Percentiles rank a stretch among this genome's conserved stretches.
phyloP scores from a whole-genome alignment of 2,113 vertebrate species.

The Copsychus sechellarum region DNA sequence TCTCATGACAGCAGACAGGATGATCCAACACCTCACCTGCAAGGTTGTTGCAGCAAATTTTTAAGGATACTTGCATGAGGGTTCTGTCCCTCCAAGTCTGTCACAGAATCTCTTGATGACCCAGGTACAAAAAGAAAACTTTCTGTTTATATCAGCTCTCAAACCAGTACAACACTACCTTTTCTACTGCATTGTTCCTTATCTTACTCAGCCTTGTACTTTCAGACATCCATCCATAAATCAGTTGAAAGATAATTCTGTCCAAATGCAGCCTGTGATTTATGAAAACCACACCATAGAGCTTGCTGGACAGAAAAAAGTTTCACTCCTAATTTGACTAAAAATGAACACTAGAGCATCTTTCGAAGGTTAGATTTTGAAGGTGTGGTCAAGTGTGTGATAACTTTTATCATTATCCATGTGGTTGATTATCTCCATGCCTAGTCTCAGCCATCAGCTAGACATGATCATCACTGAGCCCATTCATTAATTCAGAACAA shows the following conservation, averaged over 20 bases:
- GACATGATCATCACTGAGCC: not conserved
- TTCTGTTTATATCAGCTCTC: not conserved
- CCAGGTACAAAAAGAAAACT: not conserved
- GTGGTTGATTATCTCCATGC: not conserved
- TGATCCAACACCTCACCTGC: not conserved
- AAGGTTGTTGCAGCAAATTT: not conserved
- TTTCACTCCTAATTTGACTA: not conserved
- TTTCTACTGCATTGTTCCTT: not conserved
- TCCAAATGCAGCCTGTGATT: not conserved
- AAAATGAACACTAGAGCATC: not conserved
- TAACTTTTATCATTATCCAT: not conserved
- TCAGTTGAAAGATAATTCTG: not conserved
- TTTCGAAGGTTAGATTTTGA: not conserved
- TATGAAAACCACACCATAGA: not conserved
- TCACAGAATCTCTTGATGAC: not conserved
- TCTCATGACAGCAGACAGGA: not conserved
- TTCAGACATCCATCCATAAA: not conserved
- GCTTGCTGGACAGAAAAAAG: not conserved
- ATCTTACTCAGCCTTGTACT: not conserved
- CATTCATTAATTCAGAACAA: not conserved
- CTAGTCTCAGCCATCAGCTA: fast-evolving
- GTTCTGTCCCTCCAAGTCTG: not conserved
- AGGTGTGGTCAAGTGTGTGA: not conserved
- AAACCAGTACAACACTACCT: not conserved
- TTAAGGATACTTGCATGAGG: not conserved